Evolutionary conservation across 2,113 vertebrate genomes (phyloP), one percentile per base, ranked within the genome.

Genomic region (Cariama cristata): DNA sequence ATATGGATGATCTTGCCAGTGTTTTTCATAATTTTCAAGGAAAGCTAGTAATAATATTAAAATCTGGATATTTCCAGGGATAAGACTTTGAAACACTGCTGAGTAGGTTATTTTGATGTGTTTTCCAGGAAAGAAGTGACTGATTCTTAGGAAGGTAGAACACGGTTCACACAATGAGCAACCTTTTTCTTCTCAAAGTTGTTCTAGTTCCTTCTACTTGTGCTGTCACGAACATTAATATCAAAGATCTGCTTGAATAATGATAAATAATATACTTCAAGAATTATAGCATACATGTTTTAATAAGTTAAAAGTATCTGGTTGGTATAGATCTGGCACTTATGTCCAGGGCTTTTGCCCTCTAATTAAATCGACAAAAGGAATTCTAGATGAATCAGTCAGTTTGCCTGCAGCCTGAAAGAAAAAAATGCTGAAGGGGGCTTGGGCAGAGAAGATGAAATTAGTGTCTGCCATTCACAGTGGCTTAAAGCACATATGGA

Each of bases 391-490:
- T 52, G 52, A 79, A 40, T 38, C 6, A 3, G 12, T 22, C 32
- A 58, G 73, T 13, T 63, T 90, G 22, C 4, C 3, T n/a, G 32
- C 38, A 73, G 58, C 14, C 53, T 73, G n/a, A 33, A 75, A 88
- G 40, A 1, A 58, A 42, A 47, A 91, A 68, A 64, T 50, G 18
- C 74, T 86, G 81, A 52, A 53, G 40, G 23, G 38, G 10, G 8
- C 26, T 64, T 79, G 71, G 23, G 19, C 63, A 68, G 50, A 45
- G 40, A 23, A 45, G 40, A 23, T 76, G 35, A 38, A 33, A 66
- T 4, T 7, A 32, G 4, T 4, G 12, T 58, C 77, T 85, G 40
- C 38, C 4, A 5, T 42, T 66, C 0, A 0, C 52, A 32, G 33
- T 14, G n/a, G 40, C 38, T 90, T 67, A 77, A 85, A 85, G 35